phyloP scores from a whole-genome alignment of 1,140 invertebrate species.

The Cylas formicarius region DNA sequence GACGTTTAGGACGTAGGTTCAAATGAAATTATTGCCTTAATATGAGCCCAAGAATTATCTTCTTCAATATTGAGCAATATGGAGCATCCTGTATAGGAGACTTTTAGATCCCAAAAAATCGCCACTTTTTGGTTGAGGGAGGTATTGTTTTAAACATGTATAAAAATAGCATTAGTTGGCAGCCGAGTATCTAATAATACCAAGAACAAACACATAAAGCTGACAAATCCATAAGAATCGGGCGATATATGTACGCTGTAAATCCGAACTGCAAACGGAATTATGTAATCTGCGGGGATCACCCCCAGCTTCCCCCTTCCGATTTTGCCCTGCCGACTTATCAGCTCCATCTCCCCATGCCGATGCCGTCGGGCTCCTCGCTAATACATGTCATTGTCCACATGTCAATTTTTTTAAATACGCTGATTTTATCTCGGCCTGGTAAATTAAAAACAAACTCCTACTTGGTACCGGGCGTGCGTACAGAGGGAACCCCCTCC shows the following conservation, averaged over 20 bases:
- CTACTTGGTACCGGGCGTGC: too few species aligned
- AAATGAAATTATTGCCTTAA: too few species aligned
- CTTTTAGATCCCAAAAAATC: too few species aligned
- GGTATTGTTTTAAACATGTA: too few species aligned
- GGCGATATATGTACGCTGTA: slow-evolving; percentile 30
- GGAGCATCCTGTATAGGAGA: too few species aligned
- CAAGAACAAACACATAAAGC: slow-evolving; percentile 29
- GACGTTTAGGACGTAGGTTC: too few species aligned
- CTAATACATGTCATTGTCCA: slow-evolving; percentile 33
- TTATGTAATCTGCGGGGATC: slow-evolving; percentile 35
- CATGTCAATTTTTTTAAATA: slow-evolving; percentile 33
- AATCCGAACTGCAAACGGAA: slow-evolving; percentile 36
- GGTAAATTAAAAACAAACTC: slow-evolving; percentile 24
- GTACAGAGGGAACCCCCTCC: too few species aligned
- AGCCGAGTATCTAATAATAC: slow-evolving; percentile 22
- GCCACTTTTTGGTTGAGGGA: too few species aligned
- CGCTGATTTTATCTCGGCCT: slow-evolving; percentile 15
- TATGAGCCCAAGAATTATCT: not conserved
- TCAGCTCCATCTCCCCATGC: slow-evolving; percentile 11
- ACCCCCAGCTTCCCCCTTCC: slow-evolving; percentile 12
- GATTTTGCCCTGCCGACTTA: slow-evolving; percentile 10
- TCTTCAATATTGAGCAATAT: too few species aligned
- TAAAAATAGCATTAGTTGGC: slow-evolving; percentile 7
- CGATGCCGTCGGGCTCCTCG: slow-evolving; percentile 5
- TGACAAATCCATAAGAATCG: slow-evolving; percentile 36